A percentile compares a stretch with the other conserved stretches of the same genome.
Evolutionary conservation across 2,113 vertebrate species (phyloP).

Genomic region (Sceloporus undulatus): DNA sequence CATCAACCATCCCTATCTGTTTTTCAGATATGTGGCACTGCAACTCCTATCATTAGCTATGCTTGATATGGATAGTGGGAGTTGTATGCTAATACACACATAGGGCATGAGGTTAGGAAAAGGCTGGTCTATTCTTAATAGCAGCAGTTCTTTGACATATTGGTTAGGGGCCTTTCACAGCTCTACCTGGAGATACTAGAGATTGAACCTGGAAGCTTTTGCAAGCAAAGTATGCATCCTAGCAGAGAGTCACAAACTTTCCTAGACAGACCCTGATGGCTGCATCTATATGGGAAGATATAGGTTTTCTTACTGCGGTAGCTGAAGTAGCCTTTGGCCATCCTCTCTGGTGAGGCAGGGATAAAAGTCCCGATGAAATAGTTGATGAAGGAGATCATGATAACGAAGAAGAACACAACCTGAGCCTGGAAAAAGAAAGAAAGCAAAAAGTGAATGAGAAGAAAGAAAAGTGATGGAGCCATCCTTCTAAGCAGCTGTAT

Average conservation of each 20-base stretch:
- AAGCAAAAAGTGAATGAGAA: too few relatives aligned
- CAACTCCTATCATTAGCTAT: too few relatives aligned
- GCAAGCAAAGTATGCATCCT: too few relatives aligned
- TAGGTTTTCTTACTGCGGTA: constrained; percentile 68
- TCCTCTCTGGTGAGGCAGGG: constrained; percentile 61
- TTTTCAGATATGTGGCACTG: background rate
- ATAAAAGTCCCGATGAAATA: constrained; percentile 79
- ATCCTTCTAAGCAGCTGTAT: background rate
- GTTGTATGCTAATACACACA: too few relatives aligned
- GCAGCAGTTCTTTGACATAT: background rate
- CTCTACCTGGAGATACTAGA: background rate
- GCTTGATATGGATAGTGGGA: too few relatives aligned
- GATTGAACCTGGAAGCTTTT: background rate
- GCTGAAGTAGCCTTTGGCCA: constrained; percentile 78
- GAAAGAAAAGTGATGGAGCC: background rate
- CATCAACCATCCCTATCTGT: background rate
- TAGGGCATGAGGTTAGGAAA: too few relatives aligned
- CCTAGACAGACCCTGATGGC: background rate
- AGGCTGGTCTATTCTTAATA: background rate
- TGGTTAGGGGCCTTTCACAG: background rate
- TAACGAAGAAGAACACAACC: constrained; percentile 77
- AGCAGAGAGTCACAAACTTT: too few relatives aligned
- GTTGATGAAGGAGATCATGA: constrained; percentile 78
- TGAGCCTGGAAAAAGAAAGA: constrained; percentile 69
- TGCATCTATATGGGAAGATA: too few relatives aligned